A percentile compares a stretch with the other conserved stretches of the same genome.
phyloP scores from a whole-genome alignment of 1,140 invertebrate species.

The Drosophila trapezifrons region DNA sequence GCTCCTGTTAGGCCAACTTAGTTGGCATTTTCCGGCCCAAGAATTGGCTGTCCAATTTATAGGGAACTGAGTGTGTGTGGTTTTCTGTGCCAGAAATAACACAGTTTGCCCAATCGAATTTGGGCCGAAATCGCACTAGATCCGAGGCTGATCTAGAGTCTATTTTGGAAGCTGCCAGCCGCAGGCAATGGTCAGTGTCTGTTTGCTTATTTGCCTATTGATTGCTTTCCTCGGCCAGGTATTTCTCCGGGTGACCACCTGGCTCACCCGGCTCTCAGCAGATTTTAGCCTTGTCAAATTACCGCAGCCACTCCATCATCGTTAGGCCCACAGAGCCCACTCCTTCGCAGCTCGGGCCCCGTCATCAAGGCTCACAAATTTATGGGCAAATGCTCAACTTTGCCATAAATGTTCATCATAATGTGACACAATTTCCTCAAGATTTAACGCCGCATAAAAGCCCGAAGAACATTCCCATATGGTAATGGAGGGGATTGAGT shows the following conservation, averaged over 20 bases:
- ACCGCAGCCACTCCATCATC: constrained; percentile 76
- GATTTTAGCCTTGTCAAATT: constrained; percentile 74
- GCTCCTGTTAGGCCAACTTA: constrained; percentile 23
- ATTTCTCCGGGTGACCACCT: constrained; percentile 26
- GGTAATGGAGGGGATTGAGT: constrained; percentile 47
- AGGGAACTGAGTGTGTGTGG: constrained; percentile 7
- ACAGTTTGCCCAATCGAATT: constrained; percentile 34
- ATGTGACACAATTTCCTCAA: constrained; percentile 81
- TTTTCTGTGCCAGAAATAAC: constrained; percentile 29
- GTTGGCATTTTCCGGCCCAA: constrained; percentile 8
- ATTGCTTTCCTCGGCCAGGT: constrained; percentile 54
- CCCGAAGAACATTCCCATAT: constrained; percentile 43
- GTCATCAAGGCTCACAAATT: constrained; percentile 65
- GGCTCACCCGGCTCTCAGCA: constrained; percentile 17
- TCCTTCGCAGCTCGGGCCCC: constrained; percentile 8
- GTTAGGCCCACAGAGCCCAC: constrained; percentile 59
- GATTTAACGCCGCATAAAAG: constrained; percentile 79
- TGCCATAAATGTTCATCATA: constrained; percentile 81
- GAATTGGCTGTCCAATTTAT: constrained; percentile 43
- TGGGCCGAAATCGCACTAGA: not conserved
- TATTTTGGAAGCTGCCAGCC: constrained; percentile 46
- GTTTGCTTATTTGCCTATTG: constrained; percentile 49
- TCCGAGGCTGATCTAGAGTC: constrained; percentile 7
- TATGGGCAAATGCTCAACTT: constrained; percentile 74
- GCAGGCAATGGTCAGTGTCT: constrained; percentile 23